Percentiles rank a stretch among this genome's conserved stretches.
Conservation (phyloP, 2,888 invertebrate genomes). For the Agelastica alni region DNA sequence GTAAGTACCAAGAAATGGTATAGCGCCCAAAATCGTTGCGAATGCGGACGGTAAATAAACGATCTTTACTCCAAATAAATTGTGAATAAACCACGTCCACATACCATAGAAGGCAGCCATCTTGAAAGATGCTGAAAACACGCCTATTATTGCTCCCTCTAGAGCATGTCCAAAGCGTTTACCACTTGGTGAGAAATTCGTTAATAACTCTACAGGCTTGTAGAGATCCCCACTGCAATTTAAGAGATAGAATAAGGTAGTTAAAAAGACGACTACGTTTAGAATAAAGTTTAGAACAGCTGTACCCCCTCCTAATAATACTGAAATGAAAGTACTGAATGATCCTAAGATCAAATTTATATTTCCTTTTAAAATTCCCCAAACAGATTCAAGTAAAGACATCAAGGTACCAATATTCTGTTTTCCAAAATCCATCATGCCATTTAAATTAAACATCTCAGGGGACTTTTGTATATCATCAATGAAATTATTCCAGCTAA, state of each 20-base stretch:
- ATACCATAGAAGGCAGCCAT: constrained; percentile 96
- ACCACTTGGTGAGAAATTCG: constrained; percentile 80
- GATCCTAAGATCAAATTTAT: constrained; percentile 83
- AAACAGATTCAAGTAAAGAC: constrained; percentile 83
- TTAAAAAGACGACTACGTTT: constrained; percentile 92
- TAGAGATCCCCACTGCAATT: constrained; percentile 85
- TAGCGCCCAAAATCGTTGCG: constrained; percentile 91
- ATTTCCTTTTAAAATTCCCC: constrained; percentile 92
- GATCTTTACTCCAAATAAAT: constrained; percentile 90
- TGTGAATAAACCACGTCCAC: constrained; percentile 98
- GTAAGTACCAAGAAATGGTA: constrained; percentile 95
- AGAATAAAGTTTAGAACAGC: constrained; percentile 86
- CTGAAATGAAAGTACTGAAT: constrained; percentile 83
- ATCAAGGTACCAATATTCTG: constrained; percentile 89
- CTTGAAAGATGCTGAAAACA: constrained; percentile 94
- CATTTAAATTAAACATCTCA: constrained; percentile 74
- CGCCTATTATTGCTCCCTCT: constrained; percentile 89
- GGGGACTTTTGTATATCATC: constrained; percentile 75
- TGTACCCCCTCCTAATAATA: constrained; percentile 87
- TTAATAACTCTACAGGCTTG: constrained; percentile 89
- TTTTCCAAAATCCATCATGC: constrained; percentile 79
- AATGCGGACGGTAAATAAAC: constrained; percentile 90
- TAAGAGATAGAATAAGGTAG: constrained; percentile 93
- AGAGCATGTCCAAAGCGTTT: constrained; percentile 79
- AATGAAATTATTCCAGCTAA: constrained; percentile 73